phyloP scores from a whole-genome alignment of 2,888 invertebrate genomes.

The Rotaria macrura region DNA sequence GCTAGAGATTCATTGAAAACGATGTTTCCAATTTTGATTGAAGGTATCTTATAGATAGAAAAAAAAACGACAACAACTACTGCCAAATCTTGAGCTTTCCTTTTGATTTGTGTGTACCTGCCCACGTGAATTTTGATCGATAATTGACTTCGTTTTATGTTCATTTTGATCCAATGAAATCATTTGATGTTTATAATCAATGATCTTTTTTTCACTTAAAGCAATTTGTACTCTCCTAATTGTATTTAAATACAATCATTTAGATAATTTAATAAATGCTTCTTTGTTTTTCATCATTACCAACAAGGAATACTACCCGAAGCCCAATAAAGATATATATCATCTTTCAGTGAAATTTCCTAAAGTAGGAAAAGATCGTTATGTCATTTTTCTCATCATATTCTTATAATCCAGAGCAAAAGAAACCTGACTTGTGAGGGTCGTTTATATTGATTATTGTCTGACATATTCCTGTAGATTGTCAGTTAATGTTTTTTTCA shows the following conservation, averaged over 20 bases:
- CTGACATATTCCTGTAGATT: not conserved
- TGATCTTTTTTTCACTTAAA: not conserved
- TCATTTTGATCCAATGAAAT: not conserved
- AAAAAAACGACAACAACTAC: not conserved
- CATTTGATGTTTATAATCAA: not conserved
- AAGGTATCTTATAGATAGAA: not conserved
- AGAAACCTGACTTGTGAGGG: not conserved
- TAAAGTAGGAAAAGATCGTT: not conserved
- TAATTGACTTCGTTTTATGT: not conserved
- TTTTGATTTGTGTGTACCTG: not conserved
- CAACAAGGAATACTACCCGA: not conserved
- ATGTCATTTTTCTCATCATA: not conserved
- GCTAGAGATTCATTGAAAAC: not conserved
- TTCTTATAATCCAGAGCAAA: not conserved
- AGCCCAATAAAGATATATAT: not conserved
- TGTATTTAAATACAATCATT: not conserved
- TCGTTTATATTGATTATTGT: not conserved
- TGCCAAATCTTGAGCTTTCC: too few species aligned
- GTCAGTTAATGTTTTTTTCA: not conserved
- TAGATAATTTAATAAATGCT: not conserved
- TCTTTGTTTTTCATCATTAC: not conserved
- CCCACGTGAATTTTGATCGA: not conserved
- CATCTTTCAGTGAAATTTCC: not conserved
- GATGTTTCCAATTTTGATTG: not conserved
- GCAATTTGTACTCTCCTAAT: not conserved